A percentile compares a stretch with the other conserved stretches of the same genome.
Conservation (phyloP, 2,113 vertebrate species). For the Barnardius zonarius region DNA sequence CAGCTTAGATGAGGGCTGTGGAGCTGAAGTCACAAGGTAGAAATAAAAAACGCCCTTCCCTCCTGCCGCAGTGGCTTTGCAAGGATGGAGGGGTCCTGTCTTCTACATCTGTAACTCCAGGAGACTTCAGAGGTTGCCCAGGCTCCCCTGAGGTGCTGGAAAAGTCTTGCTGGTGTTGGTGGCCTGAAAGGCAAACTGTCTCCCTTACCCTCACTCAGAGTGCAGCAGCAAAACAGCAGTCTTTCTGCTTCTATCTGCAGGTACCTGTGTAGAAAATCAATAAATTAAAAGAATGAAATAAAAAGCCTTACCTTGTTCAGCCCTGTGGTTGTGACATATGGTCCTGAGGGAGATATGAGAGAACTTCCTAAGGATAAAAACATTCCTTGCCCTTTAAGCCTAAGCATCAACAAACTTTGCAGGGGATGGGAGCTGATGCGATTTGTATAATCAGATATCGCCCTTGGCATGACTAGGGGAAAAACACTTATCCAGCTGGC, state of each 20-base stretch:
- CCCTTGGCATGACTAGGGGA: constrained; percentile 39
- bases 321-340: background rate
- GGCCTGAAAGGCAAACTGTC: background rate
- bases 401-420: background rate
- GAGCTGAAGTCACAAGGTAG: background rate
- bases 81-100: background rate
- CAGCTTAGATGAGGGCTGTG: background rate
- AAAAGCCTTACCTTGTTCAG: background rate
- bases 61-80: background rate
- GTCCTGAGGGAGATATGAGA: background rate
- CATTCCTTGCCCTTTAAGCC: constrained; percentile 21
- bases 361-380: background rate
- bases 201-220: background rate
- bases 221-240: background rate
- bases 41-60: background rate
- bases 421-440: background rate
- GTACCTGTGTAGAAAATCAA: background rate
- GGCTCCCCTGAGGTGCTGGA: background rate
- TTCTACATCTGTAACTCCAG: fast-evolving
- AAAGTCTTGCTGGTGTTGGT: background rate
- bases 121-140: background rate
- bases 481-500: constrained; percentile 57
- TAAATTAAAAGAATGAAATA: background rate
- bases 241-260: background rate
- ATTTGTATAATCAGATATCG: constrained; percentile 50